These are phyloP conservation scores for Drosophila sproati DNA, from an alignment of 1,140 invertebrate genomes.

Conservation along the genomic window DNA sequence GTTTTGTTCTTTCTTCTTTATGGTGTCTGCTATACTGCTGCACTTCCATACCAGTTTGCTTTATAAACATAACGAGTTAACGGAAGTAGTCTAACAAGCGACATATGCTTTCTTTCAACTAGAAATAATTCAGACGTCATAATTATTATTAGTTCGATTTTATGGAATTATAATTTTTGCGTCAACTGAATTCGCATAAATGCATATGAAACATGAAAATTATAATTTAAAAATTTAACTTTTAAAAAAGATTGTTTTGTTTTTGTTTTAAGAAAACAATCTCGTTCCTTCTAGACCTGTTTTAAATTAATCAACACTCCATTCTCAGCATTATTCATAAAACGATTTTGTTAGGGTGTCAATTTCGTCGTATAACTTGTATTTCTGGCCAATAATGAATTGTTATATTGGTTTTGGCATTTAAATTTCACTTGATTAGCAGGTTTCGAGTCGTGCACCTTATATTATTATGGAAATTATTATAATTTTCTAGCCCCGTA, in stretches of 20 bases:
- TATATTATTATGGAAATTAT: conserved; percentile 20
- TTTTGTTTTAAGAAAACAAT: no score
- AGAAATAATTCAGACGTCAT: conserved; percentile 17
- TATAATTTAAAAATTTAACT: no score
- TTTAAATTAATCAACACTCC: no score
- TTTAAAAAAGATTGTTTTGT: no score
- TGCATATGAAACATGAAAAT: no score
- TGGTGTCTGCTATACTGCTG: conserved; percentile 8
- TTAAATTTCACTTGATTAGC: conserved; percentile 15
- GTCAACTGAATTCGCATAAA: no score
- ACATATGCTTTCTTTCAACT: conserved; percentile 22
- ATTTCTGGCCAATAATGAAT: background rate
- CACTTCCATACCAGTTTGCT: conserved; percentile 23
- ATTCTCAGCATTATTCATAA: no score
- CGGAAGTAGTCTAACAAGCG: conserved; percentile 21
- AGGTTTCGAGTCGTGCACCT: background rate
- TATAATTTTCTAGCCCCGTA: conserved; percentile 20
- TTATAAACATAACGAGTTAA: conserved; percentile 45
- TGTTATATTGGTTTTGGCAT: background rate
- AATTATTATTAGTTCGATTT: conserved; percentile 13
- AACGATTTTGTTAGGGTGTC: no score
- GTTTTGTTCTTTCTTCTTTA: background rate
- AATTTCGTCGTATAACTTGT: no score
- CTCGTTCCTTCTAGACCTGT: no score
- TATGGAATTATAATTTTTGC: background rate